Percentiles rank a stretch among this genome's conserved stretches.
These are phyloP conservation scores for Charanyca ferruginea DNA, from an alignment of 2,888 invertebrate species.

Conservation along the genomic window DNA sequence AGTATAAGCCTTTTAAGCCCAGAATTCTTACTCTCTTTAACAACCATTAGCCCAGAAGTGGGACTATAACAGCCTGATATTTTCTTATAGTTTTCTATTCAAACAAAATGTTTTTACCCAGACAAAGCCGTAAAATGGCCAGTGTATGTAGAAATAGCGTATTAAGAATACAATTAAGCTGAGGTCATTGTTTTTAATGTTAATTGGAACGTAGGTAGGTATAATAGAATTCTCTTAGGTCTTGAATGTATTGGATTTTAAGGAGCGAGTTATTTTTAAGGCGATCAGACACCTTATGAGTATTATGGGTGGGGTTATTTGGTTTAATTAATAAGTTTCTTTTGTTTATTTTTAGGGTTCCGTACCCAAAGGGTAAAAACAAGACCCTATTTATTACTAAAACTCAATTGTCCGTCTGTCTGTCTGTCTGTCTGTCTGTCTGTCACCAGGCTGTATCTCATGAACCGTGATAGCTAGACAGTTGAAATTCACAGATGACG, in stretches of 20 bases:
- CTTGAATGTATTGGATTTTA: conserved; percentile 35
- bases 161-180: conserved; percentile 50
- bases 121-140: conserved; percentile 1
- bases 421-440: too few relatives aligned
- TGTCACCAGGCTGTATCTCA: too few relatives aligned
- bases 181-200: conserved; percentile 52
- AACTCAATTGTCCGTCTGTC: too few relatives aligned
- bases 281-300: conserved; percentile 9
- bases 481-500: too few relatives aligned
- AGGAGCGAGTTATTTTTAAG: conserved; percentile 6
- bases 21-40: neutral
- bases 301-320: conserved; percentile 12
- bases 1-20: too few relatives aligned
- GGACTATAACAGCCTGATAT: neutral
- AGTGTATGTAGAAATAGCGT: conserved; percentile 26
- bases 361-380: too few relatives aligned
- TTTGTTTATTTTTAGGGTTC: too few relatives aligned
- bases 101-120: neutral
- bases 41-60: neutral
- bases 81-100: conserved; percentile 14
- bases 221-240: conserved; percentile 40
- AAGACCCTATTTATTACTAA: too few relatives aligned
- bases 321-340: conserved; percentile 14
- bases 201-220: conserved; percentile 45
- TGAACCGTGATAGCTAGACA: too few relatives aligned